Conservation (phyloP, 1,140 invertebrate genomes). For the Platorchestia sp. region DNA sequence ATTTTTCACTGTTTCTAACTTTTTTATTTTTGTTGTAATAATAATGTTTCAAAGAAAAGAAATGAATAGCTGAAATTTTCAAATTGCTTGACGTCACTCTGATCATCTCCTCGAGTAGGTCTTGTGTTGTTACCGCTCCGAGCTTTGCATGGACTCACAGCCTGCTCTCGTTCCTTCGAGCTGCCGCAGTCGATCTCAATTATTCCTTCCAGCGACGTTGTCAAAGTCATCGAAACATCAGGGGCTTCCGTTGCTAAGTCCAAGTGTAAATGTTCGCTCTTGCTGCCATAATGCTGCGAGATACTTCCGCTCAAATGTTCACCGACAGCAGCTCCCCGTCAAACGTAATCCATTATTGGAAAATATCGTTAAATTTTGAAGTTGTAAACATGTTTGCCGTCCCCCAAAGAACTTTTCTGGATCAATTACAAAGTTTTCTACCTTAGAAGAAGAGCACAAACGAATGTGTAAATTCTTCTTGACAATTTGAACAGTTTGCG, state of each 20-base stretch:
- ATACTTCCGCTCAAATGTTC: neutral
- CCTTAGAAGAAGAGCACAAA: neutral
- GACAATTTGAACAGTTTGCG: neutral
- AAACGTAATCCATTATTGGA: neutral
- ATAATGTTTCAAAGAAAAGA: too few relatives aligned
- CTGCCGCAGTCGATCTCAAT: neutral
- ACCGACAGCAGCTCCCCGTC: neutral
- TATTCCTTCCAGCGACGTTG: neutral
- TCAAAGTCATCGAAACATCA: neutral
- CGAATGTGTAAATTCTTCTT: conserved; percentile 13
- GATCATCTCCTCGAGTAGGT: too few relatives aligned
- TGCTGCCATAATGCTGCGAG: neutral
- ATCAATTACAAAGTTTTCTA: conserved; percentile 25
- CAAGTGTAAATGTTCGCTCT: neutral
- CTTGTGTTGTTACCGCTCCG: too few relatives aligned
- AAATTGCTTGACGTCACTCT: too few relatives aligned
- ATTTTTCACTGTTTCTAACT: too few relatives aligned
- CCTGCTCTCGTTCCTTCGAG: too few relatives aligned
- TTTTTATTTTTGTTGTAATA: too few relatives aligned
- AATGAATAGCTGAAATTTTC: too few relatives aligned
- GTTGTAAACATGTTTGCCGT: conserved; percentile 25
- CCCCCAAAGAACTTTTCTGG: neutral
- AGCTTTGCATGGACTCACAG: too few relatives aligned
- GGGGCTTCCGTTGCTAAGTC: neutral
- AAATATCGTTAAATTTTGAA: neutral